Percentiles rank a stretch among this genome's conserved stretches.
Conservation (phyloP, 35 echinoderm and acorn worm species). For the Hemicentrotus pulcherrimus region DNA sequence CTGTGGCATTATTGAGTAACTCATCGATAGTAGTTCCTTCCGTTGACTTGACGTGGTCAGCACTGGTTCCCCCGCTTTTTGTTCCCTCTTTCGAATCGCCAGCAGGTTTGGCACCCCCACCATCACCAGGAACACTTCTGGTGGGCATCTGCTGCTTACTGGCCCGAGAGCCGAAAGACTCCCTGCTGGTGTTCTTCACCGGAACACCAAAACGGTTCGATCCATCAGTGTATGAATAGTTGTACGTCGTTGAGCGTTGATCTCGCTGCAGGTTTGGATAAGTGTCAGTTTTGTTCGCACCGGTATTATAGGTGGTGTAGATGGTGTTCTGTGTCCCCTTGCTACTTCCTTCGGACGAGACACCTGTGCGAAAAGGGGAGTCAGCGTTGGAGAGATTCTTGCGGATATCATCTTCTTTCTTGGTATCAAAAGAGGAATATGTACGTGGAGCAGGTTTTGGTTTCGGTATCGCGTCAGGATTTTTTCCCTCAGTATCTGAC, state of each 20-base stretch:
- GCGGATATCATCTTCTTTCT: not conserved
- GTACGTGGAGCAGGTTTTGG: not conserved
- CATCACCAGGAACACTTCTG: not conserved
- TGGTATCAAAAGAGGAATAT: not conserved
- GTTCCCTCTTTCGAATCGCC: not conserved
- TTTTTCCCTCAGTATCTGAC: not conserved
- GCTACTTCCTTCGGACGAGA: not conserved
- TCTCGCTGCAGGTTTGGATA: not conserved
- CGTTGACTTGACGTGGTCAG: not conserved
- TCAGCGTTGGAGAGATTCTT: not conserved
- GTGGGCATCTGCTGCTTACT: not conserved
- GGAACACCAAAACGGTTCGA: not conserved
- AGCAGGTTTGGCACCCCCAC: not conserved
- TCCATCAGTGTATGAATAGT: not conserved
- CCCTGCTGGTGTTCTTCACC: not conserved
- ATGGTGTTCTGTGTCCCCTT: not conserved
- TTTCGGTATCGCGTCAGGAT: not conserved
- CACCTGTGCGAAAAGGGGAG: not conserved
- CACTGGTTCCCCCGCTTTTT: not conserved
- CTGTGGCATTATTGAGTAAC: not conserved
- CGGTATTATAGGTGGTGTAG: not conserved
- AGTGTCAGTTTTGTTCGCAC: not conserved
- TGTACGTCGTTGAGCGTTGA: not conserved
- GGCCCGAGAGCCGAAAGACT: not conserved
- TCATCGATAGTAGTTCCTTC: not conserved